phyloP scores from a whole-genome alignment of 2,797 vertebrate species.

The Anas flavirostris region DNA sequence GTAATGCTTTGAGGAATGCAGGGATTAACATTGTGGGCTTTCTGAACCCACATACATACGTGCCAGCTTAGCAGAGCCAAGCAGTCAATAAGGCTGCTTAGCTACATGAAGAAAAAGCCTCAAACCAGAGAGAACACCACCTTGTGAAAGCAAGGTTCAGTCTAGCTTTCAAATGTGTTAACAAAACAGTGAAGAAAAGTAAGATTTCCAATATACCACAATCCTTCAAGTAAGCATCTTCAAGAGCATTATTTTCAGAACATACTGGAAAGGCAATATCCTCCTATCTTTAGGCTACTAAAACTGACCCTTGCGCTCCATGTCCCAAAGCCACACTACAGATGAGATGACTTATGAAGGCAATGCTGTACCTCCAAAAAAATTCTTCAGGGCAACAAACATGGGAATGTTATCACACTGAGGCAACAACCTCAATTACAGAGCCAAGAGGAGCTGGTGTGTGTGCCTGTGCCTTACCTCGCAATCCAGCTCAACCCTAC shows the following conservation, averaged over 20 bases:
- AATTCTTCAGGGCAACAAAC: not conserved
- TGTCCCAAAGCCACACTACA: not conserved
- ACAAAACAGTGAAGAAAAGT: not conserved
- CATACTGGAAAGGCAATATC: not conserved
- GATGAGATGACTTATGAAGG: not conserved
- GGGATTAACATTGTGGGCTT: not conserved
- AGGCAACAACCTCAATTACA: constrained; percentile 36
- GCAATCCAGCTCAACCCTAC: not conserved
- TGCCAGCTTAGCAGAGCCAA: not conserved
- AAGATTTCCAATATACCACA: not conserved
- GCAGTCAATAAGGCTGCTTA: not conserved
- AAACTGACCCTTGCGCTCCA: not conserved
- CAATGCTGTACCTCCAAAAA: not conserved
- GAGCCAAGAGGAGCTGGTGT: not conserved
- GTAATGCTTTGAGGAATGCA: not conserved
- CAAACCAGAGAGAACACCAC: not conserved
- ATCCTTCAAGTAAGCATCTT: not conserved
- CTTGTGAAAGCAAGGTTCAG: not conserved
- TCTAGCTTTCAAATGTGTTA: not conserved
- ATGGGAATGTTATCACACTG: not conserved
- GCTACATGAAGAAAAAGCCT: not conserved
- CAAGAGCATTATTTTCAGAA: not conserved
- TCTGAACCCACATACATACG: not conserved
- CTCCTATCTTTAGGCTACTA: not conserved
- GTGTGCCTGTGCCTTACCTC: not conserved